Percentiles rank a stretch among this genome's conserved stretches.
Evolutionary conservation across 2,113 vertebrate species (phyloP).

Genomic region (Heterotis niloticus): DNA sequence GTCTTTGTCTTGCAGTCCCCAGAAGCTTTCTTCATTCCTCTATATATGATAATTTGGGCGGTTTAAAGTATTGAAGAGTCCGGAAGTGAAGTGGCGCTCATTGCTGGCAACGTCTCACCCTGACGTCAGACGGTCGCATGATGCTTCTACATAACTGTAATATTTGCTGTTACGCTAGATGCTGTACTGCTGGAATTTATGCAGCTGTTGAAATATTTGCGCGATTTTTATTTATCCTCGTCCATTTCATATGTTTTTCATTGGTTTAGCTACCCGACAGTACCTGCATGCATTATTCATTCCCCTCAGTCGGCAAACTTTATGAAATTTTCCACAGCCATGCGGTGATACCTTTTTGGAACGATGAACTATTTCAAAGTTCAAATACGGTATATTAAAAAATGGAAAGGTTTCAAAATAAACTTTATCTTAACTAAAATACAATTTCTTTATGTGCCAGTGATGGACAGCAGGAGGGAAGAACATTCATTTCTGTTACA

Average conservation of each 20-base stretch:
- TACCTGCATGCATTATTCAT: conserved; percentile 33
- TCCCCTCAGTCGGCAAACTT: conserved; percentile 14
- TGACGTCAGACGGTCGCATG: background rate
- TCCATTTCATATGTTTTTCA: conserved; percentile 21
- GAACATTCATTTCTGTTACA: background rate
- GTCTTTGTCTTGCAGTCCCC: no score
- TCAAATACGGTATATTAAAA: conserved; percentile 1
- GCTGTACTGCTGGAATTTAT: background rate
- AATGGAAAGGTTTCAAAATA: conserved; percentile 2
- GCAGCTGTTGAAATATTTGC: background rate
- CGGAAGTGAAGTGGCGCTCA: background rate
- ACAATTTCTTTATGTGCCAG: background rate
- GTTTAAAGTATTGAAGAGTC: background rate
- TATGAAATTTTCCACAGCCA: conserved; percentile 28
- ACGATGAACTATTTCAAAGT: conserved; percentile 14
- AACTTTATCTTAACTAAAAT: background rate
- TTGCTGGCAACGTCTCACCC: background rate
- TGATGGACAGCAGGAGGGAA: background rate
- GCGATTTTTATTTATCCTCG: conserved; percentile 15
- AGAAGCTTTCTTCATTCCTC: no score
- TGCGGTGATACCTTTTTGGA: conserved; percentile 21
- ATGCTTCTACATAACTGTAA: background rate
- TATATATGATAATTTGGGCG: no score
- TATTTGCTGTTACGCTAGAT: background rate
- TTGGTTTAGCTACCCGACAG: conserved; percentile 4